Evolutionary conservation across 37 sponge, comb jelly and placozoan species (phyloP).

Genomic region (Tethya wilhelma): DNA sequence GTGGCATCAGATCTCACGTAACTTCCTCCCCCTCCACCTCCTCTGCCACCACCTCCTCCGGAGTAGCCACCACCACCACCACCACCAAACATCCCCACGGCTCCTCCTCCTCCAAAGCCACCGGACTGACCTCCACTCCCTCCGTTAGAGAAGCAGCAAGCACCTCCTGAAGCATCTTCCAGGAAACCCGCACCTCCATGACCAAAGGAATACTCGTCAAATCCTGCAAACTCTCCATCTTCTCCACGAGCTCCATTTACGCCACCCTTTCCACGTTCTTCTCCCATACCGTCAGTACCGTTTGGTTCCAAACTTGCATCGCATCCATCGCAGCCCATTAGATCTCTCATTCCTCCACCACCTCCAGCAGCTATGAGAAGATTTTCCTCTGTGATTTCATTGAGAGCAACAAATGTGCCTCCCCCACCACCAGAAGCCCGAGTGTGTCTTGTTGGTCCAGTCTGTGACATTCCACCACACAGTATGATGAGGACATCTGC

Average conservation of each 20-base stretch:
- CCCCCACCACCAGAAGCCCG: conserved; percentile 76
- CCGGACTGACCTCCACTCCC: conserved; percentile 67
- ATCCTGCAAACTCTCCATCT: conserved; percentile 40
- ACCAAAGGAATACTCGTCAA: conserved; percentile 45
- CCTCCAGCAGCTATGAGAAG: conserved; percentile 80
- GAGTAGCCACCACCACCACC: conserved; percentile 78
- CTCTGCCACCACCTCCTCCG: conserved; percentile 73
- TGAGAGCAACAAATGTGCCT: conserved; percentile 70
- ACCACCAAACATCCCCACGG: conserved; percentile 66
- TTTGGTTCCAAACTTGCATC: conserved; percentile 65
- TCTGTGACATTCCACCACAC: conserved; percentile 72
- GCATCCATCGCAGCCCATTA: conserved; percentile 48
- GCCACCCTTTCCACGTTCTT: conserved; percentile 58
- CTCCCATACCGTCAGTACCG: conserved; percentile 48
- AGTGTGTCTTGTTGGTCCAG: conserved; percentile 18
- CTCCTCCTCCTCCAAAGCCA: conserved; percentile 84
- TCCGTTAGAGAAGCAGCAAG: conserved; percentile 47
- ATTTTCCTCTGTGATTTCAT: conserved; percentile 47
- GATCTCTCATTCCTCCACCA: conserved; percentile 76
- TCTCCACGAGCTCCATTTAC: conserved; percentile 56
- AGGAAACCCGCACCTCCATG: conserved; percentile 78
- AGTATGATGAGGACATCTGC: conserved; percentile 64
- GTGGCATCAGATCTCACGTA: conserved; percentile 42
- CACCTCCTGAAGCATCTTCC: conserved; percentile 58
- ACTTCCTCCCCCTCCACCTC: conserved; percentile 78